phyloP scores from a whole-genome alignment of 1,140 invertebrate species.

The Berghia stephanieae region DNA sequence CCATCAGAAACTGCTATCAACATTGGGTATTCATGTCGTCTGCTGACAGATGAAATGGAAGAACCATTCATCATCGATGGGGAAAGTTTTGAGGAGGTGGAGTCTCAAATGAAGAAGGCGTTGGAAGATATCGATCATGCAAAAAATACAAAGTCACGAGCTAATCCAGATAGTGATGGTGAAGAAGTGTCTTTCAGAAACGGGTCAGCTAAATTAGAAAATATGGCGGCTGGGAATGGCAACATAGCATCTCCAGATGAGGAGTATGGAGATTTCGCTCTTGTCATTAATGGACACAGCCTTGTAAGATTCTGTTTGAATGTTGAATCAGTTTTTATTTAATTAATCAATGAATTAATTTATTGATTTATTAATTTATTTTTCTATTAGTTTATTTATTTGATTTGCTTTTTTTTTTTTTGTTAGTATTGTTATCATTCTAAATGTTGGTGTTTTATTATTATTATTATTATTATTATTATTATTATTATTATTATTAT shows the following conservation, averaged over 20 bases:
- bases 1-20: slow-evolving; percentile 96
- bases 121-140: slow-evolving; percentile 47
- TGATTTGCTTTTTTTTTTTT: too few relatives aligned
- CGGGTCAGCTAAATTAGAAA: slow-evolving; percentile 14
- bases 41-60: slow-evolving; percentile 95
- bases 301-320: slow-evolving; percentile 70
- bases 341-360: too few relatives aligned
- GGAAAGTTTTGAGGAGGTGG: slow-evolving; percentile 80
- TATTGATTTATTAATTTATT: too few relatives aligned
- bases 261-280: slow-evolving; percentile 80
- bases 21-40: slow-evolving; percentile 98
- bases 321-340: too few relatives aligned
- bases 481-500: too few relatives aligned
- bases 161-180: neutral
- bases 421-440: too few relatives aligned
- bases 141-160: slow-evolving; percentile 32
- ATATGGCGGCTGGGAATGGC: slow-evolving; percentile 17
- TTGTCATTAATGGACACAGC: slow-evolving; percentile 97
- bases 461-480: too few relatives aligned
- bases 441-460: too few relatives aligned
- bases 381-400: too few relatives aligned
- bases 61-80: slow-evolving; percentile 97
- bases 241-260: slow-evolving; percentile 38
- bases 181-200: slow-evolving; percentile 16
- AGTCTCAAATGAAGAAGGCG: slow-evolving; percentile 53